Percentiles rank a stretch among this genome's conserved stretches.
Evolutionary conservation across 2,113 vertebrate genomes (phyloP).

Genomic region (Alectura lathami): DNA sequence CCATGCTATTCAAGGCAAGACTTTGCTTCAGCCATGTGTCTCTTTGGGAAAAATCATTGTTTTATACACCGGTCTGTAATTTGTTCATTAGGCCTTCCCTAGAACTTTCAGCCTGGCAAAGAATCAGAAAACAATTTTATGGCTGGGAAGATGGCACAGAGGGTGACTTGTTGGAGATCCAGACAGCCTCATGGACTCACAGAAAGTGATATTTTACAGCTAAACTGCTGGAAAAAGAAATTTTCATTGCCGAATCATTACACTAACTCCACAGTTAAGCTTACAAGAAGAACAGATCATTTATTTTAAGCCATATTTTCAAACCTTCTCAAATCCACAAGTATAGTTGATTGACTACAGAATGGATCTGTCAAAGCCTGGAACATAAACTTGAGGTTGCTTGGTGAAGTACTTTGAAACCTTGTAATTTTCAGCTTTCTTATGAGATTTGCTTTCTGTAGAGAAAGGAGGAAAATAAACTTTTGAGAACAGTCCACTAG

Average conservation of each 20-base stretch:
- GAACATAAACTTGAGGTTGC: neutral
- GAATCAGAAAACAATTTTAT: neutral
- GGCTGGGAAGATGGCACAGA: neutral
- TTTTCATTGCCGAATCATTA: neutral
- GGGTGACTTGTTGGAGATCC: neutral
- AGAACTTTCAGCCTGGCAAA: slow-evolving; percentile 18
- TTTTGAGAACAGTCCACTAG: neutral
- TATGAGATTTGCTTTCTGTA: neutral
- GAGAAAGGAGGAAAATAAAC: neutral
- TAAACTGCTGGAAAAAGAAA: neutral
- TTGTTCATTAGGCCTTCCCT: neutral
- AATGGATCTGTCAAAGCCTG: neutral
- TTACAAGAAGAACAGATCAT: neutral
- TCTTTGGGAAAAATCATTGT: neutral
- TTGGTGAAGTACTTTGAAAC: neutral
- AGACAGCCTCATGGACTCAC: neutral
- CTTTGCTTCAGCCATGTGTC: neutral
- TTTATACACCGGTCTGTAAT: neutral
- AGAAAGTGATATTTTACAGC: neutral
- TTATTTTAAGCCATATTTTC: neutral
- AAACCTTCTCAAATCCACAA: neutral
- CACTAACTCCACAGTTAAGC: neutral
- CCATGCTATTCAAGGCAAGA: neutral
- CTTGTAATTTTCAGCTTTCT: neutral
- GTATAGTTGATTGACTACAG: neutral